Conservation (phyloP, 2,797 vertebrate species). For the Otus scops region DNA sequence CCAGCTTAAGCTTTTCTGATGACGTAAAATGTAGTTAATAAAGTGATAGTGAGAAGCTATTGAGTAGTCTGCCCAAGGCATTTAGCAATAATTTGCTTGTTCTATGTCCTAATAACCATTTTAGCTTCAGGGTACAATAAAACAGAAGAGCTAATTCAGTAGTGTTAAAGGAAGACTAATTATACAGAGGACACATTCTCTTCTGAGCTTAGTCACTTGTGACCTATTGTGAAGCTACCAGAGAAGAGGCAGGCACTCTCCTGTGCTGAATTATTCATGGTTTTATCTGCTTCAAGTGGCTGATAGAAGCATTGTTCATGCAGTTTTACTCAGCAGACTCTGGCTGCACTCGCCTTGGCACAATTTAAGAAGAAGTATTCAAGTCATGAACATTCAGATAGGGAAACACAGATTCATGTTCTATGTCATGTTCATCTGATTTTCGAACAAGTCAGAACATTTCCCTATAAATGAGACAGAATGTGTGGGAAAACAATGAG, state of each 20-base stretch:
- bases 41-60: constrained; percentile 53
- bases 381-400: neutral
- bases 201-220: constrained; percentile 60
- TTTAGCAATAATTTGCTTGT: constrained; percentile 72
- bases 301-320: constrained; percentile 26
- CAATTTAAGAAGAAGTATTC: neutral
- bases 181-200: constrained; percentile 47
- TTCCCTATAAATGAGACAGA: neutral
- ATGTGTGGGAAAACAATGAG: neutral
- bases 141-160: constrained; percentile 67
- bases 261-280: constrained; percentile 61
- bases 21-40: constrained; percentile 22
- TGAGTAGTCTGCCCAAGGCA: constrained; percentile 54
- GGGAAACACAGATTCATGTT: neutral
- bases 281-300: neutral
- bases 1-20: constrained; percentile 22
- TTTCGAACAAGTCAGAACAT: neutral
- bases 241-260: constrained; percentile 15
- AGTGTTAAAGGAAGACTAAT: constrained; percentile 71
- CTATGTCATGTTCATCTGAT: neutral
- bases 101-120: constrained; percentile 70
- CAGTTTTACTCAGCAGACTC: neutral
- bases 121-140: constrained; percentile 65
- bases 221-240: constrained; percentile 48
- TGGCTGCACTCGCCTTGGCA: neutral